Evolutionary conservation across 1,140 invertebrate species (phyloP).

Genomic region (roundworm (Caenorhabditis elegans)): WBcel235 BX284603.4:11270501-11271000

Average conservation of each 20-base stretch:
- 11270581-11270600: too few relatives aligned
- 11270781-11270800: neutral
- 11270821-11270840: conserved; percentile 24
- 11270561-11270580: too few relatives aligned
- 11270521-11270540: too few relatives aligned
- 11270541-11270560: too few relatives aligned
- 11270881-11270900: neutral
- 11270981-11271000: too few relatives aligned
- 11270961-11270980: too few relatives aligned
- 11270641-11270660: too few relatives aligned
- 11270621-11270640: too few relatives aligned
- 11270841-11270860: conserved; percentile 2
- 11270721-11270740: neutral
- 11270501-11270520: too few relatives aligned
- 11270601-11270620: too few relatives aligned
- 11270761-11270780: neutral
- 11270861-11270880: neutral
- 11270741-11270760: neutral
- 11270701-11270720: neutral
- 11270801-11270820: neutral
- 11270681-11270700: conserved; percentile 7
- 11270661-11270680: neutral
- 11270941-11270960: too few relatives aligned
- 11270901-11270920: neutral
- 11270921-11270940: neutral